Conservation (phyloP, 2,888 invertebrate species). For the Hirtodrosophila trivittata region DNA sequence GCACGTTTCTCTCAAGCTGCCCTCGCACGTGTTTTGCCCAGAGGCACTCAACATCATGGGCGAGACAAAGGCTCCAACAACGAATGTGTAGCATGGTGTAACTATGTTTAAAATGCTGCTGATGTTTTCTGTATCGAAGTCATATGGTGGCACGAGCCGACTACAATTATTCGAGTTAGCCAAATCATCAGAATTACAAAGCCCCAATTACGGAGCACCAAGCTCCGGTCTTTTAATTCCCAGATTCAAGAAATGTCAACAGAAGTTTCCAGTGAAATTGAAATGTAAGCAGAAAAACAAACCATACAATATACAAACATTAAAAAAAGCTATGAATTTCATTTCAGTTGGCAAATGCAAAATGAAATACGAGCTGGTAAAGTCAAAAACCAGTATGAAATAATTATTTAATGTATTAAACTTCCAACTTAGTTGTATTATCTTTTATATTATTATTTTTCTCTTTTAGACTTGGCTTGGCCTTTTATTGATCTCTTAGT, state of each 20-base stretch:
- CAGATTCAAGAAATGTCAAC: constrained; percentile 24
- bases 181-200: constrained; percentile 14
- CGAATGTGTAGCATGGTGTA: no score
- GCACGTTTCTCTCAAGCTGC: constrained; percentile 16
- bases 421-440: no score
- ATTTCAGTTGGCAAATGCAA: constrained; percentile 37
- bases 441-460: background rate
- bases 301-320: constrained; percentile 32
- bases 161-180: constrained; percentile 4
- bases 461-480: constrained; percentile 23
- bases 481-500: constrained; percentile 49
- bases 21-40: constrained; percentile 40
- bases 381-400: constrained; percentile 15
- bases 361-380: constrained; percentile 36
- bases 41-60: constrained; percentile 27
- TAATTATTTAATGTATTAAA: no score
- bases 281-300: constrained; percentile 41
- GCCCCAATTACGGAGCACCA: constrained; percentile 6
- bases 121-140: no score
- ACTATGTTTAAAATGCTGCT: no score
- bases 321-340: constrained; percentile 32
- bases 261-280: constrained; percentile 41
- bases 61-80: no score
- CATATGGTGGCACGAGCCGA: no score
- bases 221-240: constrained; percentile 24